Evolutionary conservation across 2,888 invertebrate species (phyloP), one percentile per base, ranked within the genome.

Genomic region (Galerucella pusilla): DNA sequence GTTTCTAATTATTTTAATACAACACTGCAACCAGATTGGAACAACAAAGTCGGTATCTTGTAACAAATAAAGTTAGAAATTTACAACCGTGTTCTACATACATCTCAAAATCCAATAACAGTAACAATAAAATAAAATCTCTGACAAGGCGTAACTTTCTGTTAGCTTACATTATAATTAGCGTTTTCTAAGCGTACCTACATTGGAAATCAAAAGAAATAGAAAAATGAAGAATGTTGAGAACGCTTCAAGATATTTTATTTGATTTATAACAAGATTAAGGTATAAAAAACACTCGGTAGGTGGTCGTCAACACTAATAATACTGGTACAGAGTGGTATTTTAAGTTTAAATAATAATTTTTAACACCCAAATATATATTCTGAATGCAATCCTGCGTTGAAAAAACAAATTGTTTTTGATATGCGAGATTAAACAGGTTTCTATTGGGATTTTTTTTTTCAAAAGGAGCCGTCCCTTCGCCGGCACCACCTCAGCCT

Each of bases 41-140:
- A 78, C 75, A 75, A 78, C 75, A 77, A 74, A 74, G 73, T 74
- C 73, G 74, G 76, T 73, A 69, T 68, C 60, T 35, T 61, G 61
- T 67, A 72, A 76, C 74, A 74, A 74, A 74, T 74, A 61, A 66
- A 68, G 67, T 66, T 66, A 70, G 67, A 69, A 68, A 68, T 77
- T 74, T 68, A 70, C 68, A 64, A 72, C 71, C 65, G 42, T 57
- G 60, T 57, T 57, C 59, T 49, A 71, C 54, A 45, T 63, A 70
- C 69, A 52, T 46, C 20, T 69, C 60, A 45, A 45, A n/a, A 59
- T 46, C 60, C 60, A 57, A 70, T 70, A 70, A 70, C 49, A 49
- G 25, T 63, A 63, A 65, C 46, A 71, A 71, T 71, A 52, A 71
- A 71, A 65, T 52, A 57, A 63, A 65, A 57, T 70, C 11, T 52